phyloP scores from a whole-genome alignment of 2,888 invertebrate genomes.

The Empis stercorea region DNA sequence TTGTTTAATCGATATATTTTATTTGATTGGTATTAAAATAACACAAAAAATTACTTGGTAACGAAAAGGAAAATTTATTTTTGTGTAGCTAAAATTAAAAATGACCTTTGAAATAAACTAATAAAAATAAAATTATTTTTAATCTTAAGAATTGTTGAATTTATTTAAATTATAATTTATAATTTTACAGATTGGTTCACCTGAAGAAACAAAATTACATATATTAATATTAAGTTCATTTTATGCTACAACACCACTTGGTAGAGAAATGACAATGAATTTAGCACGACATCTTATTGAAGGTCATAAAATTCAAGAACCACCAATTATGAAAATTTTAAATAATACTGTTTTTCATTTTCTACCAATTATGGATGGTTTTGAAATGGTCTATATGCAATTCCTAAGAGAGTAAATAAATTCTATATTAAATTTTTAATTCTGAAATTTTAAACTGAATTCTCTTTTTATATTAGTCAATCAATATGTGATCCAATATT shows the following conservation, averaged over 20 bases:
- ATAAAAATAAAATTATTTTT: too few relatives aligned
- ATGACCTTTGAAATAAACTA: too few relatives aligned
- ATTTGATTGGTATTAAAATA: too few relatives aligned
- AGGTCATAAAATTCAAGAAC: slow-evolving; percentile 57
- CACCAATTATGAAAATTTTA: slow-evolving; percentile 48
- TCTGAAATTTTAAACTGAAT: background rate
- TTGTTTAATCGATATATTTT: too few relatives aligned
- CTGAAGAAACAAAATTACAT: slow-evolving; percentile 71
- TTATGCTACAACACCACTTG: slow-evolving; percentile 67
- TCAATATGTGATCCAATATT: slow-evolving; percentile 31
- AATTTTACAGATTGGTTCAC: slow-evolving; percentile 51
- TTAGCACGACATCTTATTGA: slow-evolving; percentile 68
- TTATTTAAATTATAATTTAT: slow-evolving; percentile 1
- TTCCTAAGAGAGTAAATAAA: slow-evolving; percentile 26
- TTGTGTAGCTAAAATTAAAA: too few relatives aligned
- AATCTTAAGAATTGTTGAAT: background rate
- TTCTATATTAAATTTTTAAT: background rate
- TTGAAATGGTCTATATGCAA: slow-evolving; percentile 21
- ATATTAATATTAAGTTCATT: slow-evolving; percentile 74
- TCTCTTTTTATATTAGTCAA: slow-evolving; percentile 16
- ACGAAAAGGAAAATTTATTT: too few relatives aligned
- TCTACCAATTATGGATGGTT: slow-evolving; percentile 45
- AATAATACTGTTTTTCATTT: slow-evolving; percentile 65
- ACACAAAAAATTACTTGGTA: too few relatives aligned
- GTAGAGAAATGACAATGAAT: slow-evolving; percentile 71